Conservation (phyloP, 2,888 invertebrate species). For the Lepidochitona cinerea region DNA sequence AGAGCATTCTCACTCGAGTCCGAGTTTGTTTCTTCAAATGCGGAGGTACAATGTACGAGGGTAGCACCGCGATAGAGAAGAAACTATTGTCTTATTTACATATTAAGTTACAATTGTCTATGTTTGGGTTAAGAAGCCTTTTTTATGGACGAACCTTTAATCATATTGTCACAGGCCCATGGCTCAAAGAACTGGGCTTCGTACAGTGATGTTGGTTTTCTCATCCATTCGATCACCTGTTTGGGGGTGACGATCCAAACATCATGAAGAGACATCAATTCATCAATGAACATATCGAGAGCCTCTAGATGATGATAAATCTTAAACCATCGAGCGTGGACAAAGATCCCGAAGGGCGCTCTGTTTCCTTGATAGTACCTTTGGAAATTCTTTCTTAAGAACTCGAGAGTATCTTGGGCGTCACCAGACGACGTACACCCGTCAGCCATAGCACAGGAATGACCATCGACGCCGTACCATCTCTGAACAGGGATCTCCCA, state of each 20-base stretch:
- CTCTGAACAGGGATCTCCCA: constrained; percentile 78
- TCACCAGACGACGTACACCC: constrained; percentile 34
- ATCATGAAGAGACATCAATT: constrained; percentile 41
- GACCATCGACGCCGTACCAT: constrained; percentile 44
- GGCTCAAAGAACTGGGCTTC: constrained; percentile 32
- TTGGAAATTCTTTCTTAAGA: constrained; percentile 82
- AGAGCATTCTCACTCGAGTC: no score
- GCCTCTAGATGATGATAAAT: constrained; percentile 74
- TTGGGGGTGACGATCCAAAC: constrained; percentile 45
- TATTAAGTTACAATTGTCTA: neutral
- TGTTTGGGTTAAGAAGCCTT: neutral
- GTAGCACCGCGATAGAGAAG: neutral
- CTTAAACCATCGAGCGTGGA: constrained; percentile 88
- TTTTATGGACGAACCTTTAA: constrained; percentile 16
- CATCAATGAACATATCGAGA: constrained; percentile 42
- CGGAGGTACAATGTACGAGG: no score
- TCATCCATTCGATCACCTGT: constrained; percentile 51
- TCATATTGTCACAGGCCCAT: constrained; percentile 40
- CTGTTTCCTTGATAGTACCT: constrained; percentile 77
- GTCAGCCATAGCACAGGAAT: constrained; percentile 54
- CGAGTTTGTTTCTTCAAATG: no score
- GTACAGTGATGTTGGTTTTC: constrained; percentile 36
- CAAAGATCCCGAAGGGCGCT: constrained; percentile 86
- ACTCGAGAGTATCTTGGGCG: constrained; percentile 51
- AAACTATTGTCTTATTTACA: neutral